phyloP scores from a whole-genome alignment of 2,113 vertebrate genomes.

The Amazona vittata region DNA sequence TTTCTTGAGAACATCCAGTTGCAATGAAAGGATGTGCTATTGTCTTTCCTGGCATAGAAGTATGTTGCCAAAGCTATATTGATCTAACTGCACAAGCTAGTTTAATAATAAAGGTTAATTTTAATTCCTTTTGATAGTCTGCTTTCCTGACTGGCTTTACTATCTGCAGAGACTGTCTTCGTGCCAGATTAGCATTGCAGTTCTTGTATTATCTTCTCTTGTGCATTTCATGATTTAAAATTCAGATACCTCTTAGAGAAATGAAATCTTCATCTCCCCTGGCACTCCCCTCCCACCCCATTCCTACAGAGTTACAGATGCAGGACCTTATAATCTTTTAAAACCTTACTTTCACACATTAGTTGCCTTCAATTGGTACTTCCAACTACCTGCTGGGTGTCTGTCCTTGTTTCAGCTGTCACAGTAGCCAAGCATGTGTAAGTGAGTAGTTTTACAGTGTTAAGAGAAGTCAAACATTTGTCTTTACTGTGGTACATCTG shows the following conservation, averaged over 20 bases:
- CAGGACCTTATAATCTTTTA: background rate
- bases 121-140: slow-evolving; percentile 4
- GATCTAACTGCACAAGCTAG: background rate
- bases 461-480: background rate
- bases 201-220: background rate
- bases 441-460: background rate
- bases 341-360: background rate
- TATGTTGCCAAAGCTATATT: background rate
- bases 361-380: background rate
- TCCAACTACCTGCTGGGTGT: background rate
- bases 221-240: background rate
- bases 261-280: background rate
- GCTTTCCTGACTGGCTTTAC: background rate
- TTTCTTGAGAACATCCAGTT: background rate
- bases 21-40: background rate
- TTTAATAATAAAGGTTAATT: background rate
- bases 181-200: background rate
- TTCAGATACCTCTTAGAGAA: background rate
- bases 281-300: rapidly evolving
- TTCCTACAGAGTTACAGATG: background rate
- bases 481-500: background rate
- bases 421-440: background rate
- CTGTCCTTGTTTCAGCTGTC: background rate
- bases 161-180: background rate
- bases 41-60: background rate